Base-by-base conservation (phyloP, 2,113 vertebrate genomes). In the Oreotrochilus melanogaster region DNA sequence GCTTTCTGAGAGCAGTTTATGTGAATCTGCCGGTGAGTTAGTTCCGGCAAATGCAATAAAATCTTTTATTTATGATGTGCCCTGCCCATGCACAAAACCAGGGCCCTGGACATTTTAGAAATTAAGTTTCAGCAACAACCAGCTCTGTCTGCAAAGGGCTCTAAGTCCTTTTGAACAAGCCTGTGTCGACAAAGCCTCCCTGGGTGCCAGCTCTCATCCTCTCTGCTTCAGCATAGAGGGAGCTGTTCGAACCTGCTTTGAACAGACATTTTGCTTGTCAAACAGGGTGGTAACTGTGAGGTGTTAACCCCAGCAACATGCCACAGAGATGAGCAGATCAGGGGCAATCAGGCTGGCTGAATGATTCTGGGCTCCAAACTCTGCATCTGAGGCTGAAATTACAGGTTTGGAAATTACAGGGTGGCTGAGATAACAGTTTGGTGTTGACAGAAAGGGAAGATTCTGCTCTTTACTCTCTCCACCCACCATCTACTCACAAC, bases 361-460 rank as follows among this genome's bases (percentile, higher is more conserved):
- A 0, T 57, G 50, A 70, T 58, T 73, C 62, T 16, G 22, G 42
- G 33, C 21, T 12, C 74, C 33, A 64, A 79, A 80, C 90, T 76
- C 94, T 86, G 72, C 79, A 70, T 83, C 71, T 28, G 75, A 90
- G 60, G 64, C 88, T 95, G 78, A 93, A 97, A 95, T 95, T 93
- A 92, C 88, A 92, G 1, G 75, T 66, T 94, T 80, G 64, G 86
- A 78, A 95, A 94, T 96, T 88, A 96, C 56, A 93, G 1, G 2
- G 75, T 54, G 88, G 86, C 82, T 21, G 67, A 94, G 85, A 83
- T 85, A 83, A 88, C 71, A 93, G 86, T 71, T 83, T 88, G 57
- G 31, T 76, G 45, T 37, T 90, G 75, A 79, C 71, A 94, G 31
- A 85, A 90, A 35, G 48, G n/a, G 48, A 85, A 51, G 45, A 82